A percentile compares a stretch with the other conserved stretches of the same genome.
Evolutionary conservation across 2,888 invertebrate genomes (phyloP).

Genomic region (Patella ulyssiponensis): DNA sequence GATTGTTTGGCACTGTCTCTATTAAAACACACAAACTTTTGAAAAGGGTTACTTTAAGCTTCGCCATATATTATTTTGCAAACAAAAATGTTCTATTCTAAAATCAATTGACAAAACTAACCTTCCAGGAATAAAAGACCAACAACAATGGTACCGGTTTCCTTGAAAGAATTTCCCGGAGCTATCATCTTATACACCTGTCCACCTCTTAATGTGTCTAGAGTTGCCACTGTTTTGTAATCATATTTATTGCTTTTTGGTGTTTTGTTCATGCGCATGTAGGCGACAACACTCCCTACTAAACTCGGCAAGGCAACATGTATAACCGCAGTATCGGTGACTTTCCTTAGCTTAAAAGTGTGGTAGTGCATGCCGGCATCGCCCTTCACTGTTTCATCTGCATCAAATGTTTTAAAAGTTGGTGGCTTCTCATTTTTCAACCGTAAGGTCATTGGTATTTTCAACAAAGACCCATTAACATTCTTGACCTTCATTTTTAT

Average conservation of each 20-base stretch:
- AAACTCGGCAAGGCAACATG: slow-evolving; percentile 13
- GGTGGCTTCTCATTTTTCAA: slow-evolving; percentile 7
- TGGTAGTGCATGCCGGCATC: slow-evolving; percentile 37
- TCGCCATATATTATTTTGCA: no score
- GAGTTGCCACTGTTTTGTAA: neutral
- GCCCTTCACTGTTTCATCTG: slow-evolving; percentile 27
- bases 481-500: slow-evolving; percentile 27
- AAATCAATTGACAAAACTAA: neutral
- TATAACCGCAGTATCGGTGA: slow-evolving; percentile 22
- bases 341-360: slow-evolving; percentile 38
- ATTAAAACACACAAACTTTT: no score
- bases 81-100: no score
- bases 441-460: slow-evolving; percentile 10
- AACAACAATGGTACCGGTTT: neutral
- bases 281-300: slow-evolving; percentile 14
- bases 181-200: slow-evolving; percentile 9
- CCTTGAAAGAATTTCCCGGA: slow-evolving; percentile 6
- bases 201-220: slow-evolving; percentile 14
- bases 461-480: neutral
- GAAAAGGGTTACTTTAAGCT: no score
- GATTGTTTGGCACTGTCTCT: no score
- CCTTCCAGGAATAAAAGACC: neutral
- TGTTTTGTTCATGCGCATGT: slow-evolving; percentile 15
- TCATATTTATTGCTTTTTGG: slow-evolving; percentile 26
- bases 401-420: slow-evolving; percentile 9